A percentile compares a stretch with the other conserved stretches of the same genome.
Evolutionary conservation across 2,888 invertebrate genomes (phyloP).

Genomic region (Protula sp.): DNA sequence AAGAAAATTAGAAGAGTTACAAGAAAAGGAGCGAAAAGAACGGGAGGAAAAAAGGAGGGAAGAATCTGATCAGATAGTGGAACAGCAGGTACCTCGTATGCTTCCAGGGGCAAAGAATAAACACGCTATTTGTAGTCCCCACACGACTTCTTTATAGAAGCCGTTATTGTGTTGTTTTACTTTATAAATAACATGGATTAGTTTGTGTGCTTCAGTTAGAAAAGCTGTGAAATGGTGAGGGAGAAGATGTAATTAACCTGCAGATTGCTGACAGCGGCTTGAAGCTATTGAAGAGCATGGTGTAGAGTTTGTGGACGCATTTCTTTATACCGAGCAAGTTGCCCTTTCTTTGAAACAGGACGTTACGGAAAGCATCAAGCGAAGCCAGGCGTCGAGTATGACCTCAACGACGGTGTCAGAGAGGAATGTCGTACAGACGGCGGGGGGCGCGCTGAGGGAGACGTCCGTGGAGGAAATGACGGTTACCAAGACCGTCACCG

Average conservation of each 20-base stretch:
- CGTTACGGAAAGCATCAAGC: too few relatives aligned
- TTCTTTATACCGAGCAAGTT: too few relatives aligned
- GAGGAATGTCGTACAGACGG: constrained; percentile 17
- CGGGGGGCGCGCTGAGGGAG: neutral
- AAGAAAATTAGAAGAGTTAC: constrained; percentile 19
- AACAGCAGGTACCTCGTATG: neutral
- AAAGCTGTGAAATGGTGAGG: neutral
- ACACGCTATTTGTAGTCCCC: too few relatives aligned
- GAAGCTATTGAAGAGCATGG: too few relatives aligned
- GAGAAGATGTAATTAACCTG: too few relatives aligned
- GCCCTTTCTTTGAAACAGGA: too few relatives aligned
- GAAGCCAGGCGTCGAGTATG: neutral
- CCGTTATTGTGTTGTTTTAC: too few relatives aligned
- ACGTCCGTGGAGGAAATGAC: neutral
- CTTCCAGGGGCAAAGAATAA: too few relatives aligned
- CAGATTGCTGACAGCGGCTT: too few relatives aligned
- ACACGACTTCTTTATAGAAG: too few relatives aligned
- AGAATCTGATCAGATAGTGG: neutral
- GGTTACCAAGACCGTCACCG: neutral
- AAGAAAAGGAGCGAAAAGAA: constrained; percentile 24
- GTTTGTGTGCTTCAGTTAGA: neutral
- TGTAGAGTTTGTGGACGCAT: too few relatives aligned
- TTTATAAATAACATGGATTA: too few relatives aligned
- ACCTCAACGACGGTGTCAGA: constrained; percentile 5
- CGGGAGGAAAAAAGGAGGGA: neutral